Evolutionary conservation across 2,797 vertebrate genomes (phyloP).

Genomic region (Channa striata): DNA sequence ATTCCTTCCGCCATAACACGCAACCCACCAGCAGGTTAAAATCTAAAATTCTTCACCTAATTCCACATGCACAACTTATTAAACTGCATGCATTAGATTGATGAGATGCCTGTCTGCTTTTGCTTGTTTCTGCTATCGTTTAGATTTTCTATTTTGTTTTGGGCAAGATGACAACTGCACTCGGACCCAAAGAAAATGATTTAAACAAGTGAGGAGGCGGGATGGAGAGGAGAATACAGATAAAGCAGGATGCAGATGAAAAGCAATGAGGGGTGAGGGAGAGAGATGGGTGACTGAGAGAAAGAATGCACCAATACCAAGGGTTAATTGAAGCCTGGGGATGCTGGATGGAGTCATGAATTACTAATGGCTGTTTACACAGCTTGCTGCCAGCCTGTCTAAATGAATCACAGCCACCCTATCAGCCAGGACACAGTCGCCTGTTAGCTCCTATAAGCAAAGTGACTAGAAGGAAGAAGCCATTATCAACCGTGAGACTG

Average conservation of each 20-base stretch:
- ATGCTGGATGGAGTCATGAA: constrained; percentile 80
- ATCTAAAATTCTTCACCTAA: constrained; percentile 38
- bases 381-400: constrained; percentile 77
- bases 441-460: constrained; percentile 52
- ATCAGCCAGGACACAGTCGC: constrained; percentile 67
- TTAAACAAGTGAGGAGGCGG: constrained; percentile 25
- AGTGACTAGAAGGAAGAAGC: constrained; percentile 51
- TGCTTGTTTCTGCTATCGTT: constrained; percentile 9
- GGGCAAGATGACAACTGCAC: constrained; percentile 30
- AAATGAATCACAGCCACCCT: constrained; percentile 75
- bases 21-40: constrained; percentile 26
- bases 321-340: constrained; percentile 82
- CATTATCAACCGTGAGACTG: constrained; percentile 47
- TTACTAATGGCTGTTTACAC: constrained; percentile 85
- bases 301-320: constrained; percentile 58
- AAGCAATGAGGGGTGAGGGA: constrained; percentile 34
- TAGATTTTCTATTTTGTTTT: constrained; percentile 22
- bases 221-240: constrained; percentile 44
- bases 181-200: constrained; percentile 32
- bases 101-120: constrained; percentile 36
- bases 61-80: constrained; percentile 27
- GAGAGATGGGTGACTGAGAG: constrained; percentile 42
- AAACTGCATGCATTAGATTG: constrained; percentile 46
- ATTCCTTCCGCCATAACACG: constrained; percentile 1
- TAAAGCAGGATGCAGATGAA: constrained; percentile 47